Evolutionary conservation across 2,888 invertebrate genomes (phyloP).

Genomic region (Petrolisthes manimaculis): DNA sequence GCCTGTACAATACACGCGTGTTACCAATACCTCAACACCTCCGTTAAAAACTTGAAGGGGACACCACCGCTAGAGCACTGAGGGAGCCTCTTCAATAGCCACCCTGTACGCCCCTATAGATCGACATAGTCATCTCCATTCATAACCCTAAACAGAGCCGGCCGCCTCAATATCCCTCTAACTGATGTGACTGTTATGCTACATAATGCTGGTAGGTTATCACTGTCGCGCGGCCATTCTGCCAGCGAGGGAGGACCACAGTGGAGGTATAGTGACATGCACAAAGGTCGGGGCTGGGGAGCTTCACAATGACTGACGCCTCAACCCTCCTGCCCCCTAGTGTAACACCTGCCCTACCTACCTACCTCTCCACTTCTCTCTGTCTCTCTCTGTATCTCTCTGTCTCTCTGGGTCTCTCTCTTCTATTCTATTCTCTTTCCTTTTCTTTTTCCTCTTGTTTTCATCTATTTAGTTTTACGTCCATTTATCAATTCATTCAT

Average conservation of each 20-base stretch:
- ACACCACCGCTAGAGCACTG: conserved; percentile 41
- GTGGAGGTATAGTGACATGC: conserved; percentile 52
- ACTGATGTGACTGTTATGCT: conserved; percentile 59
- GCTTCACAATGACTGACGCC: conserved; percentile 52
- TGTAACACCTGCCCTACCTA: neutral
- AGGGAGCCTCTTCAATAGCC: conserved; percentile 45
- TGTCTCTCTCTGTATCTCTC: too few relatives aligned
- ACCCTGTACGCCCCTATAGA: conserved; percentile 27
- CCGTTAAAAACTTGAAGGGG: conserved; percentile 38
- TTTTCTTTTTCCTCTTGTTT: too few relatives aligned
- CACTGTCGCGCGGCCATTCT: conserved; percentile 55
- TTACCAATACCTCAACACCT: conserved; percentile 47
- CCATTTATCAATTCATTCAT: too few relatives aligned
- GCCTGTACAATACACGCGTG: conserved; percentile 38
- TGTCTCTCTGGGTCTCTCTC: too few relatives aligned
- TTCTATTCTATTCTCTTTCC: too few relatives aligned
- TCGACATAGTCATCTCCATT: conserved; percentile 46
- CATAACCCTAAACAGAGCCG: conserved; percentile 54
- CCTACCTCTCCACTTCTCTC: neutral
- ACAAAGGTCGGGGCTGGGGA: conserved; percentile 46
- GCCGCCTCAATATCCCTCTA: conserved; percentile 52
- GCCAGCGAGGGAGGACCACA: conserved; percentile 50
- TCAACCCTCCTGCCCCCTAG: conserved; percentile 31
- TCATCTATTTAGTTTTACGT: too few relatives aligned
- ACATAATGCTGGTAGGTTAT: conserved; percentile 58